These are phyloP conservation scores for Scolopax rusticola DNA, from an alignment of 2,797 vertebrate genomes.

Conservation along the genomic window DNA sequence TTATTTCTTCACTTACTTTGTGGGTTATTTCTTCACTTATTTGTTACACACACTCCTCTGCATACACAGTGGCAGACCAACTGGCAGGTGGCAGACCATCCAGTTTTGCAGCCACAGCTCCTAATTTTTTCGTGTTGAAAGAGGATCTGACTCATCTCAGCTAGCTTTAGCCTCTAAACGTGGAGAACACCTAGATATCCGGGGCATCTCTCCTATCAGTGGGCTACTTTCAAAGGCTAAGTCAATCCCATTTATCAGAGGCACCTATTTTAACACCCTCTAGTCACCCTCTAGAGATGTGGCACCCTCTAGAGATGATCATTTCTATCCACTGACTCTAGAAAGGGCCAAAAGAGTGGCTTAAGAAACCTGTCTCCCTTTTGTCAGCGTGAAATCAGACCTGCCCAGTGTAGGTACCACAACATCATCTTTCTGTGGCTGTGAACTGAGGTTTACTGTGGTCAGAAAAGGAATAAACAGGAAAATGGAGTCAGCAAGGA, in stretches of 20 bases:
- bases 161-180: background rate
- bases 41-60: background rate
- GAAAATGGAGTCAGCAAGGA: background rate
- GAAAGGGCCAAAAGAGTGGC: background rate
- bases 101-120: background rate
- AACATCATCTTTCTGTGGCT: background rate
- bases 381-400: background rate
- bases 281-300: background rate
- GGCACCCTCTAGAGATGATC: background rate
- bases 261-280: background rate
- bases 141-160: background rate
- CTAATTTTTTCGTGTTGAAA: background rate
- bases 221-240: background rate
- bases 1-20: background rate
- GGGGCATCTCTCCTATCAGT: background rate
- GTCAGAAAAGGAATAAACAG: background rate
- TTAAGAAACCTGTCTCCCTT: background rate
- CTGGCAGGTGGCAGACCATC: background rate
- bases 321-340: background rate
- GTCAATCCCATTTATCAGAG: background rate
- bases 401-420: background rate
- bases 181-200: background rate
- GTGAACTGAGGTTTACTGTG: background rate
- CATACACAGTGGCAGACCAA: background rate
- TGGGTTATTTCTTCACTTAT: background rate